Conservation (phyloP, 2,797 vertebrate genomes). For the Nannoperca australis region DNA sequence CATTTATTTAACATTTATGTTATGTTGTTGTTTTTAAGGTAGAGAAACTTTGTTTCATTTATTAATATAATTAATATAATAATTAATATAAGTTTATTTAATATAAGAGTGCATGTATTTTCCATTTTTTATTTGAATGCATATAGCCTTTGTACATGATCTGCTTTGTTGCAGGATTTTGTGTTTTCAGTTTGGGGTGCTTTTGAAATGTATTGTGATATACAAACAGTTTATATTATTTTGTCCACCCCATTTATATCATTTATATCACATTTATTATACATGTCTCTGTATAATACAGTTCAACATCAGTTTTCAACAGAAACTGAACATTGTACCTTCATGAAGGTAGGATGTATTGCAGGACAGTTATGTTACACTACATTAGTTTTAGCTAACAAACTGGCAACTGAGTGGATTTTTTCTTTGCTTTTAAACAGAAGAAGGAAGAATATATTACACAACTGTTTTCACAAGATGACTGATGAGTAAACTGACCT, state of each 20-base stretch:
- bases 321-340: not conserved
- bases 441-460: not conserved
- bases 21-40: too few species aligned
- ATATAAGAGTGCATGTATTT: too few species aligned
- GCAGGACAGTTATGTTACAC: not conserved
- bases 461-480: too few species aligned
- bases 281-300: not conserved
- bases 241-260: not conserved
- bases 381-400: not conserved
- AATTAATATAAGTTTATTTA: too few species aligned
- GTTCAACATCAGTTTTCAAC: conserved; percentile 1
- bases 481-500: not conserved
- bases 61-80: too few species aligned
- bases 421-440: not conserved
- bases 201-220: not conserved
- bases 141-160: too few species aligned
- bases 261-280: too few species aligned
- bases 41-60: too few species aligned
- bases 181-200: not conserved
- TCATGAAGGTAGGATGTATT: not conserved
- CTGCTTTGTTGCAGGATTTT: too few species aligned
- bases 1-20: too few species aligned
- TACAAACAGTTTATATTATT: not conserved
- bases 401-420: not conserved
- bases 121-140: too few species aligned